Conservation (phyloP, 2,888 invertebrate genomes). For the Apodemia hepburni region DNA sequence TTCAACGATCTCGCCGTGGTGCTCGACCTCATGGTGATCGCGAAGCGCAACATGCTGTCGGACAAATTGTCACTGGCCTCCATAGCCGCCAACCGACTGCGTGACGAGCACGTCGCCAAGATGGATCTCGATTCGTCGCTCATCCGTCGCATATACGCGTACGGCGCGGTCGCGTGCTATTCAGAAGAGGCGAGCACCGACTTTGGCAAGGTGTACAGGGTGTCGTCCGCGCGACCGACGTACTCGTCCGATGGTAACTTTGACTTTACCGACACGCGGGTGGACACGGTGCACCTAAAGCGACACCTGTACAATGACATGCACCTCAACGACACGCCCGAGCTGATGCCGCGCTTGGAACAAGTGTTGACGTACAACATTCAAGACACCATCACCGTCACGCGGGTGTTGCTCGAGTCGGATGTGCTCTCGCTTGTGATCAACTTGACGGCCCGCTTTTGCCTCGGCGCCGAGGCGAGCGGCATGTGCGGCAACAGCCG, state of each 20-base stretch:
- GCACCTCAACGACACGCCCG: constrained; percentile 16
- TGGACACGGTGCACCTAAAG: too few species aligned
- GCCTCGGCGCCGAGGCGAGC: constrained; percentile 11
- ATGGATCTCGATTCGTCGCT: too few species aligned
- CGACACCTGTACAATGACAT: constrained; percentile 1
- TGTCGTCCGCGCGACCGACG: constrained; percentile 16
- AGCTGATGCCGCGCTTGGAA: constrained; percentile 17
- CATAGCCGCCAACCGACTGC: too few species aligned
- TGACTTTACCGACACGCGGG: constrained; percentile 1
- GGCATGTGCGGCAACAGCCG: constrained; percentile 17
- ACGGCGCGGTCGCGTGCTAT: constrained; percentile 22
- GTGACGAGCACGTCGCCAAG: too few species aligned
- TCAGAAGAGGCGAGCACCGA: constrained; percentile 14
- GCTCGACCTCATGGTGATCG: too few species aligned
- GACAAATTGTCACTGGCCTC: too few species aligned
- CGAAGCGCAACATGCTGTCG: too few species aligned
- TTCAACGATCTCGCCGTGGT: too few species aligned
- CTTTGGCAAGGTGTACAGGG: neutral
- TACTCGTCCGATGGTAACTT: constrained; percentile 10
- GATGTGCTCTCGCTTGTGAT: constrained; percentile 14
- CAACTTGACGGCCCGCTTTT: constrained; percentile 10
- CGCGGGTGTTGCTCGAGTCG: constrained; percentile 16
- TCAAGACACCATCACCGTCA: constrained; percentile 19
- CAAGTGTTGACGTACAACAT: constrained; percentile 13
- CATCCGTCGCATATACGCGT: too few species aligned